Base-by-base conservation (phyloP, 2,888 invertebrate genomes). In the Amphiduros pacificus region DNA sequence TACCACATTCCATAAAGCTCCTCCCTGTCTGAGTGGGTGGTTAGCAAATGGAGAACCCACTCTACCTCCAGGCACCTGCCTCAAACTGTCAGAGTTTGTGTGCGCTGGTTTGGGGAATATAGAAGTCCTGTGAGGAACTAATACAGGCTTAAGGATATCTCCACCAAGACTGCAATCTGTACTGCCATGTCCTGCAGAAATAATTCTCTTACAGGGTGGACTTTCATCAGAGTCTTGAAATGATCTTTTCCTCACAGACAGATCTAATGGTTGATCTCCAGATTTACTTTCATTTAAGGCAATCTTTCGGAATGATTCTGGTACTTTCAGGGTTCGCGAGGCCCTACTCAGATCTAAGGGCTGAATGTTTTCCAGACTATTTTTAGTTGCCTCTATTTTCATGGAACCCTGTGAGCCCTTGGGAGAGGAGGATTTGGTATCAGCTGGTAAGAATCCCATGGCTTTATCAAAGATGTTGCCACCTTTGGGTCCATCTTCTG, bases 161-260 rank as follows among this genome's bases (percentile, higher is more conserved):
- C 49, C 31, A 2, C 48, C 58, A 32, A 49, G 26, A n/a, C n/a
- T n/a, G n/a, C n/a, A n/a, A n/a, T n/a, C n/a, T n/a, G n/a, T n/a
- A n/a, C n/a, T n/a, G n/a, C n/a, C n/a, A n/a, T n/a, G n/a, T n/a
- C n/a, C n/a, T n/a, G n/a, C n/a, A n/a, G n/a, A n/a, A n/a, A n/a
- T n/a, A n/a, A n/a, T n/a, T n/a, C 36, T 58, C 36, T 58, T 58
- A 2, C n/a, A 20, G 14, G 40, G 26, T 2, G 36, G 4, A 24
- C 32, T n/a, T 29, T 22, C 24, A 3, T 20, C 3, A 22, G 28
- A 26, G 2, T 9, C 24, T 24, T 44, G 22, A 22, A 14, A 20
- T 1, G 58, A 51, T n/a, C 58, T 44, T 49, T 58, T 58, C 51
- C 50, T 58, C 1, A 58, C 49, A 1, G 58, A 51, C 32, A 58